These are phyloP conservation scores for Nyctibius bracteatus DNA, from an alignment of 2,113 vertebrate species.

Conservation along the genomic window DNA sequence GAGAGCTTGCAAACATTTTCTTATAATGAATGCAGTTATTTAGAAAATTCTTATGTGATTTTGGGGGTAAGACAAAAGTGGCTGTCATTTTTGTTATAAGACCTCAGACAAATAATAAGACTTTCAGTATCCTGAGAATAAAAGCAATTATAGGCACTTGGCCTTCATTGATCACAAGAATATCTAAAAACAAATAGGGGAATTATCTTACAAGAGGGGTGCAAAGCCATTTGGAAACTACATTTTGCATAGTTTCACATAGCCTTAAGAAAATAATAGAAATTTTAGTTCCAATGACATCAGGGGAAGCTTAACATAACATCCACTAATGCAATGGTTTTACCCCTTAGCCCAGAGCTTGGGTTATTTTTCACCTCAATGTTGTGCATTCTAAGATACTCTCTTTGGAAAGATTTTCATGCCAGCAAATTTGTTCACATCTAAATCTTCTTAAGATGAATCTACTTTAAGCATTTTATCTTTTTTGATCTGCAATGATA, in stretches of 20 bases:
- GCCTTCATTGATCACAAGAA: not conserved
- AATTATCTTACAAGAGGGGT: not conserved
- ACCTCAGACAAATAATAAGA: not conserved
- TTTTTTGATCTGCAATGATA: not conserved
- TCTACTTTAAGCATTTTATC: not conserved
- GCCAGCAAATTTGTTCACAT: not conserved
- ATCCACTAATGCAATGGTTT: not conserved
- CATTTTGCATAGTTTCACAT: not conserved
- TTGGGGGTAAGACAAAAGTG: not conserved
- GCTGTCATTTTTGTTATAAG: not conserved
- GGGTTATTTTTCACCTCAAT: not conserved
- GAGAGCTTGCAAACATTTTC: not conserved
- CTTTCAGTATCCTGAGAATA: not conserved
- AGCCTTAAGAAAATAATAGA: not conserved
- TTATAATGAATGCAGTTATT: not conserved
- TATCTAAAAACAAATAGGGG: not conserved
- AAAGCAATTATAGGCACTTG: not conserved
- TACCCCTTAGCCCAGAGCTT: not conserved
- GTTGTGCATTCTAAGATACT: not conserved
- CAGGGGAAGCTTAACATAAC: not conserved
- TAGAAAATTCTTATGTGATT: not conserved
- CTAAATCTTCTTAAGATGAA: not conserved
- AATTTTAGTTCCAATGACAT: not conserved
- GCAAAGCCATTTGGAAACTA: constrained; percentile 29
- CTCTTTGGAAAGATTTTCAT: not conserved